These are phyloP conservation scores for Cylindroiulus punctatus DNA, from an alignment of 2,888 invertebrate species.

Conservation along the genomic window DNA sequence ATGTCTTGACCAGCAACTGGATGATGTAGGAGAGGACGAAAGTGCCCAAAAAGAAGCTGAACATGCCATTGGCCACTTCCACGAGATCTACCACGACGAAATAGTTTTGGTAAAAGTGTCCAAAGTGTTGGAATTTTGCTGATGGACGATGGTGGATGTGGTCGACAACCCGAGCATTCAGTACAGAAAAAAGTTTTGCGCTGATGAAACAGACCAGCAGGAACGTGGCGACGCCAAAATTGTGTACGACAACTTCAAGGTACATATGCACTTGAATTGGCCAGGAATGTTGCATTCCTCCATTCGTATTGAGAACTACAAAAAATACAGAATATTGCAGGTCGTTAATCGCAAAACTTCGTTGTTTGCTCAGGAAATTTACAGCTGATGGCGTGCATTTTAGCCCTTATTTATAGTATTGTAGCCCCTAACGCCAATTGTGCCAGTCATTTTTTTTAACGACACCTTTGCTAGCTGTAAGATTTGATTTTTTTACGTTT, in stretches of 20 bases:
- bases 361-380: too few relatives aligned
- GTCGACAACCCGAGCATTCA: neutral
- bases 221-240: neutral
- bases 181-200: neutral
- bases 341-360: too few relatives aligned
- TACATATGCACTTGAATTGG: neutral
- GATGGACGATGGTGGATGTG: neutral
- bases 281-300: neutral
- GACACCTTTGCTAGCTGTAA: too few relatives aligned
- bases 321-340: neutral
- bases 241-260: constrained; percentile 4
- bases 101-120: neutral
- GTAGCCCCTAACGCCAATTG: too few relatives aligned
- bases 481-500: too few relatives aligned
- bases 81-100: neutral
- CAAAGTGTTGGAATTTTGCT: neutral
- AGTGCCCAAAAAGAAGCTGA: neutral
- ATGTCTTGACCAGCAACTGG: neutral
- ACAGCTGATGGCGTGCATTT: too few relatives aligned
- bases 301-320: neutral
- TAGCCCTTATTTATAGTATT: too few relatives aligned
- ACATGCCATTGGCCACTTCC: neutral
- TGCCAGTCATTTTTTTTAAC: too few relatives aligned
- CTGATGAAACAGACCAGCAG: neutral
- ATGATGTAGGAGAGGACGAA: neutral